phyloP scores from a whole-genome alignment of 2,888 invertebrate genomes.

The Diploptera punctata region DNA sequence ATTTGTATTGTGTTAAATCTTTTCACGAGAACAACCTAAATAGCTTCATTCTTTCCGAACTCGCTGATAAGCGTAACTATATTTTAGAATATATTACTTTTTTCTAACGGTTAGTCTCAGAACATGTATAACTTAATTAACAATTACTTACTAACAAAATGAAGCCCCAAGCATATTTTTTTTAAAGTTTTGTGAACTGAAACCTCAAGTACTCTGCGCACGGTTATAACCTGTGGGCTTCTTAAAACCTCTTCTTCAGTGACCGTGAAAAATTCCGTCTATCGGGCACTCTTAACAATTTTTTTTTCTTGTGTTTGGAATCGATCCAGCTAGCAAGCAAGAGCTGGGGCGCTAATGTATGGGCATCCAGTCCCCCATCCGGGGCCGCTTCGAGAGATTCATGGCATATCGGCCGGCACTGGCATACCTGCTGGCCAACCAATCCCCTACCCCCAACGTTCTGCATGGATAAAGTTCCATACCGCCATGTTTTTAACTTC shows the following conservation, averaged over 20 bases:
- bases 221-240: too few species aligned
- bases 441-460: not conserved
- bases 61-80: too few species aligned
- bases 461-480: conserved; percentile 10
- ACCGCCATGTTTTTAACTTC: conserved; percentile 32
- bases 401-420: not conserved
- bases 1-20: too few species aligned
- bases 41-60: too few species aligned
- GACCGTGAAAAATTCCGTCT: conserved; percentile 23
- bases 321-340: conserved; percentile 32
- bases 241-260: not conserved
- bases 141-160: too few species aligned
- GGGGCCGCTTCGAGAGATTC: not conserved
- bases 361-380: not conserved
- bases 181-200: too few species aligned
- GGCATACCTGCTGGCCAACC: conserved; percentile 1
- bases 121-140: too few species aligned
- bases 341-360: conserved; percentile 32
- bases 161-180: too few species aligned
- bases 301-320: conserved; percentile 22
- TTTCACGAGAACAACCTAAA: too few species aligned
- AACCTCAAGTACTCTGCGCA: too few species aligned
- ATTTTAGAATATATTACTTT: too few species aligned
- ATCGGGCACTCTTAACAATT: conserved; percentile 11
- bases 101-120: too few species aligned